Evolutionary conservation across 2,888 invertebrate species (phyloP).

Genomic region (Steromphala cineraria): DNA sequence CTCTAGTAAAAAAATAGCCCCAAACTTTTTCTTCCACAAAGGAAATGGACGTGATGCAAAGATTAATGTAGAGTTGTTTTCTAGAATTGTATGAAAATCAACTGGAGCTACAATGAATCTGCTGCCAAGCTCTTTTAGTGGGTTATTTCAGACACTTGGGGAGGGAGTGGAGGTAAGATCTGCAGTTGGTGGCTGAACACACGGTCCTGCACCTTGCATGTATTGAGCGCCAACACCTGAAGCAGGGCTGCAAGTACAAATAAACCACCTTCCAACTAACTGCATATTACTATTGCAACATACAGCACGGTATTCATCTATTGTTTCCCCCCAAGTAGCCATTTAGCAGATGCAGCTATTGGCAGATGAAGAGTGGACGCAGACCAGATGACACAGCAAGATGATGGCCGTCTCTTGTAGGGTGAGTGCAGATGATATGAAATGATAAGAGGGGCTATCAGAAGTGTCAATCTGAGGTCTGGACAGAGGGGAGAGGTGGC

Average conservation of each 20-base stretch:
- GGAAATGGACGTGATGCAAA: constrained; percentile 10
- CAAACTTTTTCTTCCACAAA: constrained; percentile 7
- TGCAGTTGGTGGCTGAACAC: not conserved
- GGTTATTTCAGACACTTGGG: not conserved
- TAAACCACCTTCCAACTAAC: constrained; percentile 5
- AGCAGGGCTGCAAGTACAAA: not conserved
- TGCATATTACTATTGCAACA: not conserved
- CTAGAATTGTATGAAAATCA: not conserved
- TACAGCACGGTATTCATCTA: not conserved
- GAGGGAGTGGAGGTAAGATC: not conserved
- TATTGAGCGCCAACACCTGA: constrained; percentile 3
- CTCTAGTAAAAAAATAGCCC: constrained; percentile 10
- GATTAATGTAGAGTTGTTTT: constrained; percentile 4
- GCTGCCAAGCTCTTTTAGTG: not conserved
- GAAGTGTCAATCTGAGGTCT: no score
- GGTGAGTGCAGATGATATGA: no score
- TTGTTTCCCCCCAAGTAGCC: not conserved
- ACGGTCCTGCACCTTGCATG: not conserved
- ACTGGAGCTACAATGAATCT: not conserved
- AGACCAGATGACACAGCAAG: no score
- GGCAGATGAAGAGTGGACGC: no score
- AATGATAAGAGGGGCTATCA: no score
- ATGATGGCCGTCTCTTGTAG: no score
- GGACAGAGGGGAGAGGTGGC: no score
- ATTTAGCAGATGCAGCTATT: not conserved